These are phyloP conservation scores for fruit fly (Drosophila melanogaster) DNA, from an alignment of 1,140 invertebrate species.

Conservation along the genomic window DNA sequence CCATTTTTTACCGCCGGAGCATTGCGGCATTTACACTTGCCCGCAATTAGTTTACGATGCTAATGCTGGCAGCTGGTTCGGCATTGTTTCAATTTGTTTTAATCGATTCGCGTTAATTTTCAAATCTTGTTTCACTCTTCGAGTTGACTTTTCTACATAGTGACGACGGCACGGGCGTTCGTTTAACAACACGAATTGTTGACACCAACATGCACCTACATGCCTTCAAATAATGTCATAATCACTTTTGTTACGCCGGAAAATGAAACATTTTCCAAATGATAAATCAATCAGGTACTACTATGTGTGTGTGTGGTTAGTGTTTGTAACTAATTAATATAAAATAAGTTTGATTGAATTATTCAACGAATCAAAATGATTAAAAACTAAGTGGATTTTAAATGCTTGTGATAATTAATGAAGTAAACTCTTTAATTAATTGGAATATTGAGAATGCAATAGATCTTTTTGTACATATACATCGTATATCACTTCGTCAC, in stretches of 20 bases:
- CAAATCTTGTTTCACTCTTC: conserved; percentile 33
- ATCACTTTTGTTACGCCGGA: neutral
- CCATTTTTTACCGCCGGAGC: conserved; percentile 63
- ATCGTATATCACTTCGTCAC: too few relatives aligned
- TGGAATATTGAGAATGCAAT: too few relatives aligned
- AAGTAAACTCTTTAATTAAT: too few relatives aligned
- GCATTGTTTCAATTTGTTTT: conserved; percentile 74
- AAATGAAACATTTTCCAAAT: neutral
- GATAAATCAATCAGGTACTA: neutral
- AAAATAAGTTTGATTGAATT: neutral
- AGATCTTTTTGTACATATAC: too few relatives aligned
- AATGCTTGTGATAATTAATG: too few relatives aligned
- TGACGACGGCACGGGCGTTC: conserved; percentile 21
- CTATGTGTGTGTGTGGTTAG: neutral
- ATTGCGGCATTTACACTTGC: conserved; percentile 73
- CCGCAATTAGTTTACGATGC: conserved; percentile 74
- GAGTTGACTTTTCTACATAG: conserved; percentile 2
- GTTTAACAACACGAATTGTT: conserved; percentile 33
- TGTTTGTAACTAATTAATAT: neutral
- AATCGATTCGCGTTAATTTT: conserved; percentile 80
- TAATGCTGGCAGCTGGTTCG: conserved; percentile 31
- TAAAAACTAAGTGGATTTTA: too few relatives aligned
- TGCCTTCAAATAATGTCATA: conserved; percentile 18
- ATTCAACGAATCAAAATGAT: too few relatives aligned
- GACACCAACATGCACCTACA: conserved; percentile 39